Percentiles rank a stretch among this genome's conserved stretches.
These are phyloP conservation scores for Paramormyrops kingsleyae DNA, from an alignment of 2,113 vertebrate genomes.

Conservation along the genomic window DNA sequence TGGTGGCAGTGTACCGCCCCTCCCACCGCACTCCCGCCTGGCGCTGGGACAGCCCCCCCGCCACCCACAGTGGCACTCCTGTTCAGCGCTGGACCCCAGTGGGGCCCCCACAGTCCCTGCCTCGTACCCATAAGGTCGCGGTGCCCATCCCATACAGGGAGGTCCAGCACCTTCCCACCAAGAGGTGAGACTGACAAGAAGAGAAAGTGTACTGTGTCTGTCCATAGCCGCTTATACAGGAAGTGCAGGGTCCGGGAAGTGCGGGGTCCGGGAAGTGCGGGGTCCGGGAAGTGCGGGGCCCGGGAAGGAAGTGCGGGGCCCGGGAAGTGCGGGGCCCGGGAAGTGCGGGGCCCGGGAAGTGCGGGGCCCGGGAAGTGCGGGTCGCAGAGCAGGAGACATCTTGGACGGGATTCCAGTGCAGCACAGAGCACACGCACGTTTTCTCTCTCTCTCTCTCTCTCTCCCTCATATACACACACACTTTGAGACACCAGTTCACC, in stretches of 20 bases:
- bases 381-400: not conserved
- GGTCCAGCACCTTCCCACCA: conserved; percentile 65
- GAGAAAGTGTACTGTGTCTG: not conserved
- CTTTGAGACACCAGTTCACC: not conserved
- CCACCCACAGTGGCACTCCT: conserved; percentile 56
- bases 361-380: not conserved
- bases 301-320: too few relatives aligned
- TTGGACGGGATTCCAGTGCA: not conserved
- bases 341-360: too few relatives aligned
- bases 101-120: conserved; percentile 49
- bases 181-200: conserved; percentile 63
- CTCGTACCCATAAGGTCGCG: conserved; percentile 60
- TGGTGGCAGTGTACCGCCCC: conserved; percentile 62
- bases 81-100: conserved; percentile 64
- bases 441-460: not conserved
- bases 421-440: not conserved
- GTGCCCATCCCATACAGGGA: conserved; percentile 71
- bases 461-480: not conserved
- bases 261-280: too few relatives aligned
- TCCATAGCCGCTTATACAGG: not conserved
- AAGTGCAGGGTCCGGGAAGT: not conserved
- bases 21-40: conserved; percentile 66
- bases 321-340: too few relatives aligned
- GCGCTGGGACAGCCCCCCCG: conserved; percentile 76
- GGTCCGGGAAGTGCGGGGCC: too few relatives aligned